Evolutionary conservation across 1,140 invertebrate genomes (phyloP), one percentile per base, ranked within the genome.

Genomic region (Sinonovacula constricta): DNA sequence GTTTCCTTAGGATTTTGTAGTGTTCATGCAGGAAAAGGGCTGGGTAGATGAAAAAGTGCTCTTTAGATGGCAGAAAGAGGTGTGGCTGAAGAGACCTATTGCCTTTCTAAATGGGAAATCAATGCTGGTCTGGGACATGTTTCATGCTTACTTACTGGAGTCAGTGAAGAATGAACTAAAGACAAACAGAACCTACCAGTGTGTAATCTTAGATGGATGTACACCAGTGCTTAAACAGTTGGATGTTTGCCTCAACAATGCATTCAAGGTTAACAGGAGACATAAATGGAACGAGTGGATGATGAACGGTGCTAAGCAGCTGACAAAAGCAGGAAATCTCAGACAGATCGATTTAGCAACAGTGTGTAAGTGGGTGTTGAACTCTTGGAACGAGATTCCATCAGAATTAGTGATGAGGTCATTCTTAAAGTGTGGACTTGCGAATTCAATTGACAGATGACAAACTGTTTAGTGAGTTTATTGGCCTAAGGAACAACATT

Each of bases 261-360:
- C 78, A 31, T 81, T 83, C 26, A 84, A 83, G 71, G 33, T 33
- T 18, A 63, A 77, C n/a, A 60, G 88, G 59, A 56, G 77, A 68
- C 51, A 81, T 24, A 24, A 80, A 45, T 89, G 81, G 78, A 71
- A 74, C n/a, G 49, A 81, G 24, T 88, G 83, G 87, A 87, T 82
- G 77, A 51, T 71, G 28, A 45, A 30, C 45, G 56, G 67, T 7
- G 14, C 14, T 4, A 53, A 77, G 24, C 12, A 54, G 22, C 31
- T 63, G 4, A 78, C 57, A 2, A 65, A 68, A 45, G 74, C 53
- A 28, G 66, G 72, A 14, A 81, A 81, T 54, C 10, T 77, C n/a
- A 68, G 59, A 31, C 10, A 45, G 22, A 45, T 69, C 10, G 33
- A 28, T n/a, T 2, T 74, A 1, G 7, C 59, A 31, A 59, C 39